These are phyloP conservation scores for Bolborhynchus lineola DNA, from an alignment of 2,113 vertebrate genomes.

Conservation along the genomic window DNA sequence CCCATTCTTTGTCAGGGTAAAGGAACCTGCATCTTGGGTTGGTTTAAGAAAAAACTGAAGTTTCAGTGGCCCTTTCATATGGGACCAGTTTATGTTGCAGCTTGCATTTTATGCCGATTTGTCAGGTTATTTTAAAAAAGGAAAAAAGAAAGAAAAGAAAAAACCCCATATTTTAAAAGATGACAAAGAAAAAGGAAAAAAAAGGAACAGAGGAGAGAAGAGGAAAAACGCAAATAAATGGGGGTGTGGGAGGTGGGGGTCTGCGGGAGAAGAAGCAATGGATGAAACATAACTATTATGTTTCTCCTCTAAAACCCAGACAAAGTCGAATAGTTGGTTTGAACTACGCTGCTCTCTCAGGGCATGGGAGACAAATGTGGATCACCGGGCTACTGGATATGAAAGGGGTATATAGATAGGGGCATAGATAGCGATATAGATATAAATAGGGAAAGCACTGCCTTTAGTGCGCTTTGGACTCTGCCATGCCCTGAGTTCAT, in stretches of 20 bases:
- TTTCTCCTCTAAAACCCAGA: background rate
- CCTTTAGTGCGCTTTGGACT: background rate
- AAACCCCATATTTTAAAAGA: too few species aligned
- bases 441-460: background rate
- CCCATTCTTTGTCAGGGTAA: background rate
- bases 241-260: background rate
- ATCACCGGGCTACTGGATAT: background rate
- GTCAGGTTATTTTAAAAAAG: background rate
- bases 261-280: too few species aligned
- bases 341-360: background rate
- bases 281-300: rapidly evolving
- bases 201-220: rapidly evolving
- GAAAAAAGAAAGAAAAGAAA: rapidly evolving
- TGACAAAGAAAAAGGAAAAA: background rate
- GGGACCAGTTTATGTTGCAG: background rate
- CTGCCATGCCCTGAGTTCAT: background rate
- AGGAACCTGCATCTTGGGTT: background rate
- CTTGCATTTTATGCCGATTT: background rate
- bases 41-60: background rate
- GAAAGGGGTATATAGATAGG: background rate
- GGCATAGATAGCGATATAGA: background rate
- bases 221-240: background rate
- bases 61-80: background rate
- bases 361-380: background rate
- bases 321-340: background rate